Evolutionary conservation across 2,797 vertebrate species (phyloP), one percentile per base, ranked within the genome.

Genomic region (Anisognathus igniventris): DNA sequence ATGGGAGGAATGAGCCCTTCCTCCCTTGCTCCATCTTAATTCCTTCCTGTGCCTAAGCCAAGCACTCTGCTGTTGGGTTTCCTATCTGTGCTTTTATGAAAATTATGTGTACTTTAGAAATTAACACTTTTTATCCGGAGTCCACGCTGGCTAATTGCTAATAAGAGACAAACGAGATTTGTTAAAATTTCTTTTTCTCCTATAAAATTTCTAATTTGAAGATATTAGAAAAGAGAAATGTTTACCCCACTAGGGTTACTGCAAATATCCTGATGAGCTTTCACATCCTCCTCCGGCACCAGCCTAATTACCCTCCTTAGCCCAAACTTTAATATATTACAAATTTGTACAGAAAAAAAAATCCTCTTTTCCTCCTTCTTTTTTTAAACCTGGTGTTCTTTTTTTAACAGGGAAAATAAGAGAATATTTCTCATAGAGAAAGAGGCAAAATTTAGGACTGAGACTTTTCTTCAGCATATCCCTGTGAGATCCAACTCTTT

Each of bases 241-340:
- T 96, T 96, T 95, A 94, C 88, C 93, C 90, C 94, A 62, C 95
- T 51, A 94, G 95, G 88, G 94, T 91, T 94, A 68, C 95, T 91
- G 87, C 89, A 93, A 14, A 88, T 92, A 93, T 86, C 73, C 76
- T 92, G 87, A 95, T 92, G 87, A 95, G 92, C 66, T 88, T 88
- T 83, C 82, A 65, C 68, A 78, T 86, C 88, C 70, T 96, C 61
- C 78, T 93, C 82, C 12, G 16, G 76, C 88, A 90, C 79, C 79
- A 90, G 82, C 62, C 78, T 92, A 95, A 95, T 95, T 92, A 82
- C 50, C 79, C 82, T 95, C 90, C 56, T 91, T 80, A 83, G 65
- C 74, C 93, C 73, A 65, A 88, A 88, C 62, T 88, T 86, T 14
- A 83, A 57, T 77, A 64, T 88, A 83, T 90, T 77, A 68, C 35